Evolutionary conservation across 2,113 vertebrate genomes (phyloP).

Genomic region (Sceloporus tristichus): DNA sequence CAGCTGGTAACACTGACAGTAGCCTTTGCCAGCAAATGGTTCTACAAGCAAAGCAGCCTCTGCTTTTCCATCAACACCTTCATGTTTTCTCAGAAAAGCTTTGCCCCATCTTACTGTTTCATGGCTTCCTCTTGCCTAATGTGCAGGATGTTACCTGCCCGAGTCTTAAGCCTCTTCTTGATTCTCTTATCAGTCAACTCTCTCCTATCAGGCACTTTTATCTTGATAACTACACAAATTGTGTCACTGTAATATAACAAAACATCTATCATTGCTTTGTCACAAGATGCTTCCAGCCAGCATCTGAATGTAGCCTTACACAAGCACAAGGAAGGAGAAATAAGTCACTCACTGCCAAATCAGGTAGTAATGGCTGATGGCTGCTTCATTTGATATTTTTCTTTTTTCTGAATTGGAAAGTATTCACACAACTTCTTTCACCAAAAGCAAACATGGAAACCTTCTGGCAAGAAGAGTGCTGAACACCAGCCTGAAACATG

Average conservation of each 20-base stretch:
- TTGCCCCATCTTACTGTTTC: neutral
- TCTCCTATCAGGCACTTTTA: neutral
- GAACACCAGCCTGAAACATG: too few species aligned
- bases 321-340: neutral
- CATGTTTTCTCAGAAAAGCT: conserved; percentile 7
- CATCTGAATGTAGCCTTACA: neutral
- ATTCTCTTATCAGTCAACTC: neutral
- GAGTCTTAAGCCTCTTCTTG: neutral
- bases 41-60: neutral
- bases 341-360: neutral
- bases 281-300: neutral
- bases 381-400: neutral
- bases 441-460: too few species aligned
- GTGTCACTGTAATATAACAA: neutral
- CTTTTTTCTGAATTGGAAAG: too few species aligned
- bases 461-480: too few species aligned
- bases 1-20: neutral
- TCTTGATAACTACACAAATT: neutral
- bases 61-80: conserved; percentile 6
- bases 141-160: neutral
- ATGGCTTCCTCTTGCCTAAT: neutral
- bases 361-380: neutral
- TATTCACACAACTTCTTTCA: too few species aligned
- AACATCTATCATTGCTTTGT: neutral
- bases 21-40: conserved; percentile 5